Conservation (phyloP, 1,140 invertebrate genomes). For the Nasonia longicornis region DNA sequence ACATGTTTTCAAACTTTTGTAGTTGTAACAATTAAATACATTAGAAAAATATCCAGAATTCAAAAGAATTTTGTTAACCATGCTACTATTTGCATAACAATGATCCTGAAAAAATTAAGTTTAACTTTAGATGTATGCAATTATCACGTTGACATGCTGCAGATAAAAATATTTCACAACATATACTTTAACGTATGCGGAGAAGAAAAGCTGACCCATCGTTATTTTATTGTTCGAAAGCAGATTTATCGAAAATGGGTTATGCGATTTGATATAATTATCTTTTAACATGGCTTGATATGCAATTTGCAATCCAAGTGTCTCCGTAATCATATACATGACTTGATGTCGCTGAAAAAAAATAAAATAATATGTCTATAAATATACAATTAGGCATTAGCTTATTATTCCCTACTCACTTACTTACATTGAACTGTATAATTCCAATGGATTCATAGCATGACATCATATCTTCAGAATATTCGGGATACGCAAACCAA, state of each 20-base stretch:
- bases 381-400: neutral
- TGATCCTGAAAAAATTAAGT: neutral
- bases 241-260: neutral
- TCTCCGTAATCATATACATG: neutral
- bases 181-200: conserved; percentile 13
- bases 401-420: neutral
- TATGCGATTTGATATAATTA: neutral
- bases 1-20: neutral
- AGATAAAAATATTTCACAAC: neutral
- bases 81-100: neutral
- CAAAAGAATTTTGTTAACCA: neutral
- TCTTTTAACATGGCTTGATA: conserved; percentile 17
- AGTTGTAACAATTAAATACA: neutral
- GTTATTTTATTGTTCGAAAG: conserved; percentile 1
- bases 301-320: conserved; percentile 8
- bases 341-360: neutral
- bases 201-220: neutral
- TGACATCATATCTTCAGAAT: neutral
- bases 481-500: conserved; percentile 8
- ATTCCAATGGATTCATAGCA: neutral
- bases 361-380: neutral
- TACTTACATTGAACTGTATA: neutral
- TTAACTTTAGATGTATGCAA: neutral
- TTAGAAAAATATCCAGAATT: conserved; percentile 12
- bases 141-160: neutral